Base-by-base conservation (phyloP, 2,888 invertebrate species). In the Aplocera efformata region DNA sequence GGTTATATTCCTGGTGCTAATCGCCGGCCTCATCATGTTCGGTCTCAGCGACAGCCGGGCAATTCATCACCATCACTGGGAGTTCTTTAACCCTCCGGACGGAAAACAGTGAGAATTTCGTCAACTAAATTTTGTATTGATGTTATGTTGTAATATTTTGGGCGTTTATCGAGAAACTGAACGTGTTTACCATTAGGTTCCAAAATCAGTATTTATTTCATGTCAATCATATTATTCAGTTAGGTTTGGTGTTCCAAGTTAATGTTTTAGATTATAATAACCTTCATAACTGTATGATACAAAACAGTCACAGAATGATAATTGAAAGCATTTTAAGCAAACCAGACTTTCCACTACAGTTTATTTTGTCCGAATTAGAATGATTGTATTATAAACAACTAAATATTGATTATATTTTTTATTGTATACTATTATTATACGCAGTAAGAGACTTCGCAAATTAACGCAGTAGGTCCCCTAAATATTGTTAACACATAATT, bases 11-110 rank as follows among this genome's bases (percentile, higher is more conserved):
- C 89, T 96, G 43, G 90, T 96, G 33, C 84, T 96, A 49, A 91
- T 96, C 23, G 94, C 94, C 33, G 94, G 93, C 8, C 88, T 96
- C 44, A 90, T 96, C 48, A 89, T 96, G 76, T 89, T 95, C 51
- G 92, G 94, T 33, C 90, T 94, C 44, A 92, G 93, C 46, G 92
- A 92, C 51, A 91, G 92, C 48, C 90, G 92, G 39, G 92, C 92
- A 32, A 90, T 94, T 53, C 94, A 96, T 70, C 92, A 94, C 59
- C 94, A 95, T 71, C 95, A 95, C 60, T 96, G 96, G 96, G 96
- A 96, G 72, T 96, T 93, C 74, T 94, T 95, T 61, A 95, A 95
- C 82, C 95, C 95, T 7, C 95, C 95, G 6, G 92, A 91, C 47
- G 90, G 86, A 24, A 88, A 90, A 32, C 79, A 79, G 39, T 84